Percentiles rank a stretch among this genome's conserved stretches.
These are phyloP conservation scores for Homarus americanus DNA, from an alignment of 1,140 invertebrate genomes.

Conservation along the genomic window DNA sequence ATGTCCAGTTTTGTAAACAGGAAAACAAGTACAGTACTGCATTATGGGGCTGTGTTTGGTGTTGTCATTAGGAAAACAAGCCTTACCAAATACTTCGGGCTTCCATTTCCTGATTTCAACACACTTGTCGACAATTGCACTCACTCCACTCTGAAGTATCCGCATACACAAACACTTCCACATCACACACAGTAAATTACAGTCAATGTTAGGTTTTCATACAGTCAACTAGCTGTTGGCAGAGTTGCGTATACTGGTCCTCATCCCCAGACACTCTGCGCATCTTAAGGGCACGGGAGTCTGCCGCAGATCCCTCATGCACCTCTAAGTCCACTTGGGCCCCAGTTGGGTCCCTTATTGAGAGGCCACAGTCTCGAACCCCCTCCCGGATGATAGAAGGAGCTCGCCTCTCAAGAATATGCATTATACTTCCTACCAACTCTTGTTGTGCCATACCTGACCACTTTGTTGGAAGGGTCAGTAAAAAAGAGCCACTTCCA, in stretches of 20 bases:
- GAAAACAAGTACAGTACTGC: conserved; percentile 5
- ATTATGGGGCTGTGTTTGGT: conserved; percentile 23
- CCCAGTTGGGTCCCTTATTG: conserved; percentile 88
- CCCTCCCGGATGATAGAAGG: conserved; percentile 80
- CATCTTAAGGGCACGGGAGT: conserved; percentile 90
- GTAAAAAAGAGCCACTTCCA: conserved; percentile 81
- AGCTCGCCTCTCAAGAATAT: conserved; percentile 88
- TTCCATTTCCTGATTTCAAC: conserved; percentile 45
- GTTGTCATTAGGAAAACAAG: conserved; percentile 24
- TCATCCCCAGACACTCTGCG: conserved; percentile 94
- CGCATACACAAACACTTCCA: conserved; percentile 39
- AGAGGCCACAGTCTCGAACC: conserved; percentile 78
- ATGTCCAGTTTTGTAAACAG: conserved; percentile 10
- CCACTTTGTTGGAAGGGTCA: conserved; percentile 88
- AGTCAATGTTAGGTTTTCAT: conserved; percentile 79
- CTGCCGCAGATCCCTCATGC: conserved; percentile 80
- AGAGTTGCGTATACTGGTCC: conserved; percentile 92
- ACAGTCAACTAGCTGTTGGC: conserved; percentile 92
- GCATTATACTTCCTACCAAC: conserved; percentile 89
- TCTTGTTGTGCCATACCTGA: conserved; percentile 87
- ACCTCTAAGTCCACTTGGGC: conserved; percentile 93
- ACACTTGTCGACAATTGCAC: conserved; percentile 22
- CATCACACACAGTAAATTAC: conserved; percentile 35
- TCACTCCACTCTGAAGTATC: conserved; percentile 11
- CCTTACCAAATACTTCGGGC: conserved; percentile 29